phyloP scores from a whole-genome alignment of 2,113 vertebrate species.

The Tetrao urogallus region DNA sequence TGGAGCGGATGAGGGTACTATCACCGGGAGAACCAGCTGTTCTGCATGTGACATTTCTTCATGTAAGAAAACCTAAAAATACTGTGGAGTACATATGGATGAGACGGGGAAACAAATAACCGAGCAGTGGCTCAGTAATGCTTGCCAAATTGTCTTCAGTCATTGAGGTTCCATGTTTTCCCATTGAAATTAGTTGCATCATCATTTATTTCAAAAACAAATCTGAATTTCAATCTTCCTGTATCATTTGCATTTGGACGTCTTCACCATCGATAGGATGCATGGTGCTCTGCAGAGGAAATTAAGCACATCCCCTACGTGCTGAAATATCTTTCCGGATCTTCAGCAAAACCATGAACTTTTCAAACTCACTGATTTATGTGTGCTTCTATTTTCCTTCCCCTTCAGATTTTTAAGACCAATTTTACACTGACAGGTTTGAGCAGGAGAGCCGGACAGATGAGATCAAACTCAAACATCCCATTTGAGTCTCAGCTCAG shows the following conservation, averaged over 20 bases:
- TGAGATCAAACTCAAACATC: neutral
- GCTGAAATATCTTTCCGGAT: neutral
- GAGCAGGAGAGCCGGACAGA: neutral
- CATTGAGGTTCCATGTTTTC: neutral
- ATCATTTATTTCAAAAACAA: neutral
- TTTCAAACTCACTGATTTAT: neutral
- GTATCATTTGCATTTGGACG: neutral
- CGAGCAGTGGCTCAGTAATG: neutral
- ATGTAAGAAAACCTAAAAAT: slow-evolving; percentile 22
- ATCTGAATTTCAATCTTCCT: neutral
- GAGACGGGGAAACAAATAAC: neutral
- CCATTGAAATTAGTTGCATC: neutral
- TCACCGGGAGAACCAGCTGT: neutral
- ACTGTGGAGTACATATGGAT: neutral
- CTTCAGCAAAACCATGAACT: neutral
- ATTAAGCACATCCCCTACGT: neutral
- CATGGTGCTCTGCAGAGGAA: neutral
- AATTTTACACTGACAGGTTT: neutral
- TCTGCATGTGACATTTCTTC: neutral
- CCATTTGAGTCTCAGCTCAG: neutral
- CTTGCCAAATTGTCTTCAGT: neutral
- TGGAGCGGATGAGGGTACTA: neutral
- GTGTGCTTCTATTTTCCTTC: neutral
- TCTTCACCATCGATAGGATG: neutral
- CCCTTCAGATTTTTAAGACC: neutral